Percentiles rank a stretch among this genome's conserved stretches.
phyloP scores from a whole-genome alignment of 2,888 invertebrate genomes.

The Apotomis turbidana region DNA sequence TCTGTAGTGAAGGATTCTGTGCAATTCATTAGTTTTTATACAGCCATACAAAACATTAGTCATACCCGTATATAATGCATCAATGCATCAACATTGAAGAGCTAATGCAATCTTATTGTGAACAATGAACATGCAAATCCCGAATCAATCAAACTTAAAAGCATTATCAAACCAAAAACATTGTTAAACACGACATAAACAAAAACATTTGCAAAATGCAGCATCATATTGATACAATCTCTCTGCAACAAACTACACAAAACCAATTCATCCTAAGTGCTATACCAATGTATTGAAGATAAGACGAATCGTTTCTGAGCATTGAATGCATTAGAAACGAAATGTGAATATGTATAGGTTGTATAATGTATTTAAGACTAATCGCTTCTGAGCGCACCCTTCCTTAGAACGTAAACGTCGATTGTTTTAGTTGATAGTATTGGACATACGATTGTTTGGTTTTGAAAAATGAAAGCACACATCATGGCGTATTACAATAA shows the following conservation, averaged over 20 bases:
- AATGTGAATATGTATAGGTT: background rate
- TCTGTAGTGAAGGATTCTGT: too few relatives aligned
- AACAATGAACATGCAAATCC: constrained; percentile 35
- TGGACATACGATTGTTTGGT: constrained; percentile 1
- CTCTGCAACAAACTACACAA: constrained; percentile 52
- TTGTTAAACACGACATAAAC: constrained; percentile 45
- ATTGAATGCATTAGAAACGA: background rate
- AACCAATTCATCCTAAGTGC: constrained; percentile 3
- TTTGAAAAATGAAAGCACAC: constrained; percentile 55
- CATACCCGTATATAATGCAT: too few relatives aligned
- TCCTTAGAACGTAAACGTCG: background rate
- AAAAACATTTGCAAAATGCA: constrained; percentile 62
- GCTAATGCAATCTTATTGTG: constrained; percentile 15
- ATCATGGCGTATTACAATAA: constrained; percentile 57
- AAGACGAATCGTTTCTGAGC: background rate
- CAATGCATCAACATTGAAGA: background rate
- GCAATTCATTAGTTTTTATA: too few relatives aligned
- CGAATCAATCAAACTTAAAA: constrained; percentile 35
- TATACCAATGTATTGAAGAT: background rate
- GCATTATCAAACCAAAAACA: constrained; percentile 36
- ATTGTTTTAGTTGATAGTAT: background rate
- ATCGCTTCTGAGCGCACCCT: background rate
- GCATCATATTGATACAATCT: constrained; percentile 73
- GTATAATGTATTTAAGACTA: background rate
- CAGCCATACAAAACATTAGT: too few relatives aligned